Evolutionary conservation across 2,797 vertebrate genomes (phyloP).

Genomic region (Gymnocypris eckloni): DNA sequence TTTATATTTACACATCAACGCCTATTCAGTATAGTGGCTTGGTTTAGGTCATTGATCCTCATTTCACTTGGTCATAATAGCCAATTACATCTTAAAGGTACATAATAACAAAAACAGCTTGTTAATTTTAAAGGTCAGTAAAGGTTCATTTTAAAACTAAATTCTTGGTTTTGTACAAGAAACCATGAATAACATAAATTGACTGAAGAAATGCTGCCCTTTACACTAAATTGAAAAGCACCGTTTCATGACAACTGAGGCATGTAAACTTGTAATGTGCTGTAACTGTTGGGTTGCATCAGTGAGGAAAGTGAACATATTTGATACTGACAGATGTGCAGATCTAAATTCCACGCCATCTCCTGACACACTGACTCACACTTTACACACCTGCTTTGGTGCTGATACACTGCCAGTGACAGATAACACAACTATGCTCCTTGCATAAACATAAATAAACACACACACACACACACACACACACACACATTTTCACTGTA

Average conservation of each 20-base stretch:
- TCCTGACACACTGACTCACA: conserved; percentile 20
- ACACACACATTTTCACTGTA: not conserved
- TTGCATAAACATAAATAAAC: not conserved
- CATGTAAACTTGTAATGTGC: not conserved
- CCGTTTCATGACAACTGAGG: not conserved
- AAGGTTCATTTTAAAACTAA: not conserved
- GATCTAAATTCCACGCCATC: not conserved
- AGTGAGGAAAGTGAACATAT: conserved; percentile 5
- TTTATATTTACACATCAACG: not conserved
- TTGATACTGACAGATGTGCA: not conserved
- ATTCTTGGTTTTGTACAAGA: not conserved
- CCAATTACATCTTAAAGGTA: not conserved
- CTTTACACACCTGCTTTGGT: conserved; percentile 14
- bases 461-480: not conserved
- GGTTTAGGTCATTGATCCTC: not conserved
- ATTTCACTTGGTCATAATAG: not conserved
- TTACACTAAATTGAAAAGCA: not conserved
- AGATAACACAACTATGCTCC: not conserved
- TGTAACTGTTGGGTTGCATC: conserved; percentile 3
- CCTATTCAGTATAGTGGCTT: not conserved
- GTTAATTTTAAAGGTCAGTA: not conserved
- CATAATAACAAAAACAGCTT: not conserved
- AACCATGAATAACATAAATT: not conserved
- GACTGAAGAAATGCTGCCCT: not conserved
- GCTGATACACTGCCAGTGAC: conserved; percentile 3